These are phyloP conservation scores for Hyposoter didymator DNA, from an alignment of 2,888 invertebrate species.

Conservation along the genomic window DNA sequence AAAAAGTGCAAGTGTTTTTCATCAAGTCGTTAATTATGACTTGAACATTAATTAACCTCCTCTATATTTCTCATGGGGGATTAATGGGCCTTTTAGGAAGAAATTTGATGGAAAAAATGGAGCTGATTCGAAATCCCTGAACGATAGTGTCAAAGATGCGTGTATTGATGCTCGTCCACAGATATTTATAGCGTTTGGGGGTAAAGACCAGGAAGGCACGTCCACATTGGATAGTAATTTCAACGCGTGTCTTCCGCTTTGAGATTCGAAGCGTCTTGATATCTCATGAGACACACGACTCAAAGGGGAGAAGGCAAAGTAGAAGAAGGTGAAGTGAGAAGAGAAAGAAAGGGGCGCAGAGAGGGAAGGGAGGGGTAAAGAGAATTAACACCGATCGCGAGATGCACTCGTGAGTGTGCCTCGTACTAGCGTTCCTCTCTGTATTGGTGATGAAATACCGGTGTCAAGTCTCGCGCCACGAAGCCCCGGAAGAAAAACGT, in stretches of 20 bases:
- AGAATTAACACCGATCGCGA: constrained; percentile 47
- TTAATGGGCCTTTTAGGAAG: too few relatives aligned
- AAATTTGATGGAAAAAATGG: not conserved
- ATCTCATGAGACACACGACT: constrained; percentile 42
- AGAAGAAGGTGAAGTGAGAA: not conserved
- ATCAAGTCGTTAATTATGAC: too few relatives aligned
- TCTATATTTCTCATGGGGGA: too few relatives aligned
- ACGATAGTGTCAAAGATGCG: not conserved
- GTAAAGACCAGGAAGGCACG: constrained; percentile 47
- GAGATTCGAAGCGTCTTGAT: constrained; percentile 55
- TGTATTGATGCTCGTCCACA: not conserved
- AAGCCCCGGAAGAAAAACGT: constrained; percentile 47
- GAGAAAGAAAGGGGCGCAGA: not conserved
- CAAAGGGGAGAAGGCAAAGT: not conserved
- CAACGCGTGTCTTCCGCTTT: constrained; percentile 65
- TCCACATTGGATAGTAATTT: constrained; percentile 60
- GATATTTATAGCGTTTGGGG: constrained; percentile 13
- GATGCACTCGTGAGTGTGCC: constrained; percentile 20
- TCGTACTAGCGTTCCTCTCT: constrained; percentile 4
- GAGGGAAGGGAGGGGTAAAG: not conserved
- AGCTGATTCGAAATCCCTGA: not conserved
- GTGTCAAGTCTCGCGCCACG: constrained; percentile 47
- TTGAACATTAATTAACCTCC: too few relatives aligned
- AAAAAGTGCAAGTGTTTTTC: not conserved
- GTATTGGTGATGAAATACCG: constrained; percentile 40